Conservation (phyloP, 1,140 invertebrate species). For the Stegodyphus dumicola region DNA sequence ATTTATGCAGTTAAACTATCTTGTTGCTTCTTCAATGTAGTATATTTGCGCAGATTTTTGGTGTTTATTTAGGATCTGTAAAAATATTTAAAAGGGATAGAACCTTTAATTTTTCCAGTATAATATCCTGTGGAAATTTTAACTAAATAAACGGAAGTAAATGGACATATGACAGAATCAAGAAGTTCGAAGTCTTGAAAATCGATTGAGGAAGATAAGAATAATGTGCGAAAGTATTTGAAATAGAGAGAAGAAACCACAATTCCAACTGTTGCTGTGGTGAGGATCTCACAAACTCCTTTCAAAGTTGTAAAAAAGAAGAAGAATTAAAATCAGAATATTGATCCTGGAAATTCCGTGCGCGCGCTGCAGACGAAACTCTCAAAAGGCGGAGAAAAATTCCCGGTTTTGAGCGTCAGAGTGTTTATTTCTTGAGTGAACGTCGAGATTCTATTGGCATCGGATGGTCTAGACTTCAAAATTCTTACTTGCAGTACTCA, state of each 20-base stretch:
- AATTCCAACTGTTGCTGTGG: slow-evolving; percentile 36
- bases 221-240: too few relatives aligned
- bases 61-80: too few relatives aligned
- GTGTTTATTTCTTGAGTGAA: slow-evolving; percentile 2
- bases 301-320: slow-evolving; percentile 34
- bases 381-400: slow-evolving; percentile 34
- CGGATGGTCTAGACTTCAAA: neutral
- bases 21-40: too few relatives aligned
- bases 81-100: too few relatives aligned
- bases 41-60: too few relatives aligned
- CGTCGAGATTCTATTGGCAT: slow-evolving; percentile 37
- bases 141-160: too few relatives aligned
- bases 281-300: neutral
- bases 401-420: neutral
- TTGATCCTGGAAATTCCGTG: slow-evolving; percentile 25
- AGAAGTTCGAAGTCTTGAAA: too few relatives aligned
- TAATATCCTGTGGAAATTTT: too few relatives aligned
- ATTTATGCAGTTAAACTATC: too few relatives aligned
- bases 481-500: neutral
- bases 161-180: too few relatives aligned
- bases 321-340: slow-evolving; percentile 10
- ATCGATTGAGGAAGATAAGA: too few relatives aligned
- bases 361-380: slow-evolving; percentile 28
- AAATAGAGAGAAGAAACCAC: neutral
- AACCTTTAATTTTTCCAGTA: too few relatives aligned